phyloP scores from a whole-genome alignment of 2,797 vertebrate genomes.

The Eremophila alpestris region DNA sequence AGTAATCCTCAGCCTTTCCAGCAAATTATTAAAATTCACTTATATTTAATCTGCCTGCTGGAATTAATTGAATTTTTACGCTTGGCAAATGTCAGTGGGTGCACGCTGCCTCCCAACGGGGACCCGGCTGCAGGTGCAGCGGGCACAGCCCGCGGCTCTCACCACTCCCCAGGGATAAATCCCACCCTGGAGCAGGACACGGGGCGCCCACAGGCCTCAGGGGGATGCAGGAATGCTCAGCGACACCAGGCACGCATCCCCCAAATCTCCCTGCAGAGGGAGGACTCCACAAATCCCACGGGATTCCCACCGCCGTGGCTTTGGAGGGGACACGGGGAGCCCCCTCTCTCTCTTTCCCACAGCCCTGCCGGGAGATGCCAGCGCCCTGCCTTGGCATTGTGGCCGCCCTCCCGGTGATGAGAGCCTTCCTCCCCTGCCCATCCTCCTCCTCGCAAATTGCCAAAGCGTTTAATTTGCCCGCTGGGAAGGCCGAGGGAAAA shows the following conservation, averaged over 20 bases:
- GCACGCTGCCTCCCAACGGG: constrained; percentile 69
- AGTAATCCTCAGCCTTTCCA: constrained; percentile 88
- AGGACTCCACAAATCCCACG: not conserved
- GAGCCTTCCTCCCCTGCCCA: not conserved
- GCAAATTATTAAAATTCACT: constrained; percentile 93
- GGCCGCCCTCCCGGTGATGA: fast-evolving
- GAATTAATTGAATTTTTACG: constrained; percentile 93
- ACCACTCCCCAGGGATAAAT: not conserved
- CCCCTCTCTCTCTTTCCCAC: not conserved
- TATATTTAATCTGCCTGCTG: constrained; percentile 95
- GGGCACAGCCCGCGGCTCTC: not conserved
- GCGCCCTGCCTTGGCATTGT: not conserved
- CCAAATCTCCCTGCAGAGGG: not conserved
- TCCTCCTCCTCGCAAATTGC: not conserved
- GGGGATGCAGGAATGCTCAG: not conserved
- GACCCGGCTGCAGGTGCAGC: constrained; percentile 59
- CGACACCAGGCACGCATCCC: fast-evolving
- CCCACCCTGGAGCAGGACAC: not conserved
- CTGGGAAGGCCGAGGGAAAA: constrained; percentile 17
- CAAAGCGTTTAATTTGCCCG: constrained; percentile 26
- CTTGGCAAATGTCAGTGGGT: constrained; percentile 85
- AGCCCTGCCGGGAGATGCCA: not conserved
- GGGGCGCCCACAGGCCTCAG: fast-evolving
- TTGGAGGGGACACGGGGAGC: not conserved
- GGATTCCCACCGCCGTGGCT: not conserved